phyloP scores from a whole-genome alignment of 2,113 vertebrate genomes.

The Heterocephalus glaber region DNA sequence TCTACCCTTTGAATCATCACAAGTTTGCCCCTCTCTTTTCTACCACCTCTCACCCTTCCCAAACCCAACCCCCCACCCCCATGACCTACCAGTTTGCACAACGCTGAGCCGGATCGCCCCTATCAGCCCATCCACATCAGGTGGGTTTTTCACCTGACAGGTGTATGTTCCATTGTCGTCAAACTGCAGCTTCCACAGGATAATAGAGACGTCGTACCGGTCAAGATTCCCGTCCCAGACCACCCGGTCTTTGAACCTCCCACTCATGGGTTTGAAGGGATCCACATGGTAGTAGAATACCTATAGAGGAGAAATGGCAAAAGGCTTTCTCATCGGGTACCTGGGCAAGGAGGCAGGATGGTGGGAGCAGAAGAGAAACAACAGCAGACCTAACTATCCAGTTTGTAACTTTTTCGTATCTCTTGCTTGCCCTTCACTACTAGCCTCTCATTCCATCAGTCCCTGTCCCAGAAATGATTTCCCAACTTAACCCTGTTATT shows the following conservation, averaged over 20 bases:
- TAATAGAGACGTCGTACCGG: slow-evolving; percentile 89
- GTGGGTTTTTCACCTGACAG: slow-evolving; percentile 95
- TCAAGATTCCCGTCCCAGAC: slow-evolving; percentile 91
- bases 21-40: background rate
- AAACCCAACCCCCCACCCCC: rapidly evolving
- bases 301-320: slow-evolving; percentile 77
- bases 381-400: background rate
- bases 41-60: background rate
- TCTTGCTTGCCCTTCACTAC: background rate
- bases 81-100: slow-evolving; percentile 85
- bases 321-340: background rate
- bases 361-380: background rate
- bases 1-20: rapidly evolving
- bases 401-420: background rate
- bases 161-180: slow-evolving; percentile 93
- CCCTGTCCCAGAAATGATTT: background rate
- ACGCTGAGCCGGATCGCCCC: slow-evolving; percentile 91
- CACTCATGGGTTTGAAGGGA: slow-evolving; percentile 83
- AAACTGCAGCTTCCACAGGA: slow-evolving; percentile 90
- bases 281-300: slow-evolving; percentile 90
- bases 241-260: slow-evolving; percentile 88
- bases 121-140: slow-evolving; percentile 89
- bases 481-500: background rate
- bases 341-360: background rate
- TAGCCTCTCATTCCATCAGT: background rate